Base-by-base conservation (phyloP, 1,140 invertebrate species). In the Monomorium pharaonis region DNA sequence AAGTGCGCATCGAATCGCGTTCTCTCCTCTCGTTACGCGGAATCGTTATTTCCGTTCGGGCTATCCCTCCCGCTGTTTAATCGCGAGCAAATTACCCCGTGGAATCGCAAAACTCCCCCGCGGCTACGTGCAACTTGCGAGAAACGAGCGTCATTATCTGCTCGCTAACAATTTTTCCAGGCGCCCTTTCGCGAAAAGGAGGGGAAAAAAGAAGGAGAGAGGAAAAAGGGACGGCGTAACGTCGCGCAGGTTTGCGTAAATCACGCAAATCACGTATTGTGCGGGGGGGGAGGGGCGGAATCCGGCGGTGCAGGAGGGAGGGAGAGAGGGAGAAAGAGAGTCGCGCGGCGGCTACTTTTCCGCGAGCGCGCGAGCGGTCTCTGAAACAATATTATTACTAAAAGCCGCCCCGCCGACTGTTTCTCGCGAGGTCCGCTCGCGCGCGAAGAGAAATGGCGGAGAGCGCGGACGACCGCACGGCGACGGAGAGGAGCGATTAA, bases 401-500 rank as follows among this genome's bases (percentile, higher is more conserved):
- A 90, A 90, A 90, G 80, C 88, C 89, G 80, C 54, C 37, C 18
- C 60, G 10, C 42, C 81, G 84, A 44, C 51, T 86, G 88, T 67
- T 88, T 85, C 88, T 56, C 54, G 24, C 75, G 30, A 49, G 18
- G 56, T 44, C n/a, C 1, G n/a, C 63, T 24, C 49, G 56, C 42
- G 60, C n/a, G 18, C 42, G 63, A 47, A 70, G 63, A 74, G 27
- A 56, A 75, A 65, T 27, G 60, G 65, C 44, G 24, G 27, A 14
- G 30, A 4, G 54, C 47, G 62, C n/a, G 72, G 37, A 18, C 33
- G 60, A 76, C 63, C 51, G 60, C 80, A 56, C 51, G 54, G 75
- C 70, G 65, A 91, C 88, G 86, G 88, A 93, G 88, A 93, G 88
- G 90, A 92, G 89, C 92, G 92, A 95, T 94, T 95, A 95, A 95